phyloP scores from a whole-genome alignment of 1,140 invertebrate species.

The Dreissena polymorpha region DNA sequence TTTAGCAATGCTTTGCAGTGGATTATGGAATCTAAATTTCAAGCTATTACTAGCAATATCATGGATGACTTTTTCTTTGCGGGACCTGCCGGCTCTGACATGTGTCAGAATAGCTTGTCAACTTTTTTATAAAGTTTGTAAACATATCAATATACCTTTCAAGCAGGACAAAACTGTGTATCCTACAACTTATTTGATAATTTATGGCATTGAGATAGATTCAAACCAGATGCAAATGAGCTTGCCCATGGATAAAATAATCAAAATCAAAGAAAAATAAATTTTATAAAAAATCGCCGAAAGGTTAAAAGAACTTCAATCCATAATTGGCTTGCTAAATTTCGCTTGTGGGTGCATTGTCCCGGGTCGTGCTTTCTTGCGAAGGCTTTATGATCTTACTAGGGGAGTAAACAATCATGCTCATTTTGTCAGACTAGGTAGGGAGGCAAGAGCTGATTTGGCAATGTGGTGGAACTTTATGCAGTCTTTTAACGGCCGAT shows the following conservation, averaged over 20 bases:
- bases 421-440: slow-evolving; percentile 19
- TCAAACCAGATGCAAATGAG: neutral
- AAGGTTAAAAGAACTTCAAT: slow-evolving; percentile 34
- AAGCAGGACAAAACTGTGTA: slow-evolving; percentile 1
- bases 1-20: slow-evolving; percentile 37
- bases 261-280: neutral
- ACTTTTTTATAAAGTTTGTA: neutral
- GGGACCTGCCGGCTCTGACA: neutral
- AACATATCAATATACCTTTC: slow-evolving; percentile 32
- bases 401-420: slow-evolving; percentile 9
- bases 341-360: slow-evolving; percentile 43
- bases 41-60: slow-evolving; percentile 31
- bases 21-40: slow-evolving; percentile 38
- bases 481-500: slow-evolving; percentile 1
- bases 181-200: slow-evolving; percentile 15
- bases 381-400: slow-evolving; percentile 50
- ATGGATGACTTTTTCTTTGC: slow-evolving; percentile 41
- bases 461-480: slow-evolving; percentile 3
- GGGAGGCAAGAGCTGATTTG: slow-evolving; percentile 34
- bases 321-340: slow-evolving; percentile 46
- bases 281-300: no score
- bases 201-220: slow-evolving; percentile 7
- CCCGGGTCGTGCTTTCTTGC: slow-evolving; percentile 42
- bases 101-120: neutral
- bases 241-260: neutral